These are phyloP conservation scores for Zaprionus lineosus DNA, from an alignment of 2,888 invertebrate species.

Conservation along the genomic window DNA sequence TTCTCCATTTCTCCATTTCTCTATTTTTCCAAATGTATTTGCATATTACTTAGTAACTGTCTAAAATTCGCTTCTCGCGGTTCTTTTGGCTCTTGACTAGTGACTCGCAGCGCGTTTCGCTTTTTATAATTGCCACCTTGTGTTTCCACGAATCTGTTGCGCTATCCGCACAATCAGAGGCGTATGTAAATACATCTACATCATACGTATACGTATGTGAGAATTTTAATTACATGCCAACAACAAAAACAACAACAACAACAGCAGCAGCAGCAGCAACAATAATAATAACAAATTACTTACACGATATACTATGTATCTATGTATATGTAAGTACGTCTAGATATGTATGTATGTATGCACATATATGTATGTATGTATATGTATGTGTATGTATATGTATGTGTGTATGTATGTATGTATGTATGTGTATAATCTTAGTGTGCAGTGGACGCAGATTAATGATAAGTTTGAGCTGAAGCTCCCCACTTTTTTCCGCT, in stretches of 20 bases:
- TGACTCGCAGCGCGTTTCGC: conserved; percentile 44
- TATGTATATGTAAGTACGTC: conserved; percentile 12
- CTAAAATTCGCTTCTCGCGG: conserved; percentile 4
- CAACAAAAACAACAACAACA: conserved; percentile 38
- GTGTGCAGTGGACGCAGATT: conserved; percentile 52
- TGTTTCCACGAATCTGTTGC: conserved; percentile 63
- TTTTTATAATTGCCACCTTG: conserved; percentile 72
- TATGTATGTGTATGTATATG: conserved; percentile 13
- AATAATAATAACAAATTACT: conserved; percentile 46
- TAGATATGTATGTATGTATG: conserved; percentile 12
- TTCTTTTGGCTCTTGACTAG: conserved; percentile 23
- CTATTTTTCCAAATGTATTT: neutral
- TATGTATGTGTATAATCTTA: too few relatives aligned
- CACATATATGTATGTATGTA: conserved; percentile 22
- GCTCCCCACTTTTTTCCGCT: neutral
- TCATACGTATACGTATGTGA: conserved; percentile 32
- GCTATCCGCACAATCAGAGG: conserved; percentile 51
- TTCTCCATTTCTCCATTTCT: conserved; percentile 2
- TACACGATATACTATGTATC: conserved; percentile 23
- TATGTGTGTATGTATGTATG: conserved; percentile 13
- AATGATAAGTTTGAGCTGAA: conserved; percentile 63
- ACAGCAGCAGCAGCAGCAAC: too few relatives aligned
- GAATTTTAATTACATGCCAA: conserved; percentile 67
- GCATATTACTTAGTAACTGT: neutral
- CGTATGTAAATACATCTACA: conserved; percentile 55